These are phyloP conservation scores for Oxyura jamaicensis DNA, from an alignment of 2,113 vertebrate genomes.

Conservation along the genomic window DNA sequence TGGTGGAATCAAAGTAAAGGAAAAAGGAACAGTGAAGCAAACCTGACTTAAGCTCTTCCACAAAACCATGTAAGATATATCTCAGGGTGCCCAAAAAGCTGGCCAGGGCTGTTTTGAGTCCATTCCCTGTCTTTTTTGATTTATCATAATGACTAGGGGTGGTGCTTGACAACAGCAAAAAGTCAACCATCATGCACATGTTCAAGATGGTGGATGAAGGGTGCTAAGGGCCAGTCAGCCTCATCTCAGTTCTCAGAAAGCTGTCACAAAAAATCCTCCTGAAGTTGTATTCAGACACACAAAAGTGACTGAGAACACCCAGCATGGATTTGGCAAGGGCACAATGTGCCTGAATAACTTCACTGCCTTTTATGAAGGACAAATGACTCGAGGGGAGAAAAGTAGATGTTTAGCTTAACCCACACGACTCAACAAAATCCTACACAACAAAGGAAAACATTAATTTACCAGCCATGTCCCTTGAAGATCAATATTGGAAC, in stretches of 20 bases:
- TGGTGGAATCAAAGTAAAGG: background rate
- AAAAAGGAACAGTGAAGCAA: background rate
- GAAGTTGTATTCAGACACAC: background rate
- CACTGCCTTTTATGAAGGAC: background rate
- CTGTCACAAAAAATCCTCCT: background rate
- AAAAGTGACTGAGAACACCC: background rate
- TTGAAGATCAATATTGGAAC: background rate
- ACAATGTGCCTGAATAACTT: fast-evolving
- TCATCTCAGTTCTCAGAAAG: background rate
- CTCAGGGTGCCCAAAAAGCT: background rate
- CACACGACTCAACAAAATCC: background rate
- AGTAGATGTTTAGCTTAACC: background rate
- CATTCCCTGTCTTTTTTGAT: background rate
- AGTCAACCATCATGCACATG: background rate
- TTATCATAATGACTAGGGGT: background rate
- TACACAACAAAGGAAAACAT: background rate
- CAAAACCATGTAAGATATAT: fast-evolving
- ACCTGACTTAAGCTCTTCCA: background rate
- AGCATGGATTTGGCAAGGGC: background rate
- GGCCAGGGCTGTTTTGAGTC: background rate
- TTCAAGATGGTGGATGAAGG: background rate
- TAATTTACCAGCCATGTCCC: background rate
- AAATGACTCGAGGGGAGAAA: background rate
- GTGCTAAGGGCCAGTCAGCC: background rate
- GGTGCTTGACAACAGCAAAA: background rate